phyloP scores from a whole-genome alignment of 2,113 vertebrate genomes.

The Cyprinodon tularosa region DNA sequence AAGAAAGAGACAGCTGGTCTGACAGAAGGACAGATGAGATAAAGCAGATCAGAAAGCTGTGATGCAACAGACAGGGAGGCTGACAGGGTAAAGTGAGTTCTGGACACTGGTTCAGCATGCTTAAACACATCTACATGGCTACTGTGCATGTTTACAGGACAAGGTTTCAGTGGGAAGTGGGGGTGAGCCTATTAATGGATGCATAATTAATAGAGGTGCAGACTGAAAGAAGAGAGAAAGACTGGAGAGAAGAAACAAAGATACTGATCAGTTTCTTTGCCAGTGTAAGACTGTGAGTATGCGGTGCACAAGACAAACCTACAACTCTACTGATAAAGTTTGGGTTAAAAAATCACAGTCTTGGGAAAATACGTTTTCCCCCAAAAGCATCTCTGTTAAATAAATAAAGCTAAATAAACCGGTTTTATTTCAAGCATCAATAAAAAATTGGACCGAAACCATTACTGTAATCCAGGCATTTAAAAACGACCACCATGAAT shows the following conservation, averaged over 20 bases:
- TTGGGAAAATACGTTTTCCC: not conserved
- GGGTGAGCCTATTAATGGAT: constrained; percentile 23
- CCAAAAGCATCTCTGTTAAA: no score
- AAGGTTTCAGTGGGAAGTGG: constrained; percentile 8
- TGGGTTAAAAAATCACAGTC: no score
- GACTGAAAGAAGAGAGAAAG: not conserved
- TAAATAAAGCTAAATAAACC: no score
- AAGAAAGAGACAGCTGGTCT: constrained; percentile 10
- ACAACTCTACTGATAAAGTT: not conserved
- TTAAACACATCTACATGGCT: not conserved
- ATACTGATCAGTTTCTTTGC: not conserved
- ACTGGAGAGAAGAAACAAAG: not conserved
- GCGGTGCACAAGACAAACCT: not conserved
- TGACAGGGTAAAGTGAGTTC: not conserved
- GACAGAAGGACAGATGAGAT: constrained; percentile 19
- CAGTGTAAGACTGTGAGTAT: not conserved
- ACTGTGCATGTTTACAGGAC: constrained; percentile 27
- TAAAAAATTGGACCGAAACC: no score
- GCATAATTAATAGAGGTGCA: constrained; percentile 21
- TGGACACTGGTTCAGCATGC: not conserved
- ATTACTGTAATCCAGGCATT: no score
- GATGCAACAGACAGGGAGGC: constrained; percentile 13
- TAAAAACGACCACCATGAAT: no score
- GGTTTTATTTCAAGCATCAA: no score
- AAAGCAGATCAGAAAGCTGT: constrained; percentile 19